Percentiles rank a stretch among this genome's conserved stretches.
These are phyloP conservation scores for Cheilosia urbana DNA, from an alignment of 2,888 invertebrate species.

Conservation along the genomic window DNA sequence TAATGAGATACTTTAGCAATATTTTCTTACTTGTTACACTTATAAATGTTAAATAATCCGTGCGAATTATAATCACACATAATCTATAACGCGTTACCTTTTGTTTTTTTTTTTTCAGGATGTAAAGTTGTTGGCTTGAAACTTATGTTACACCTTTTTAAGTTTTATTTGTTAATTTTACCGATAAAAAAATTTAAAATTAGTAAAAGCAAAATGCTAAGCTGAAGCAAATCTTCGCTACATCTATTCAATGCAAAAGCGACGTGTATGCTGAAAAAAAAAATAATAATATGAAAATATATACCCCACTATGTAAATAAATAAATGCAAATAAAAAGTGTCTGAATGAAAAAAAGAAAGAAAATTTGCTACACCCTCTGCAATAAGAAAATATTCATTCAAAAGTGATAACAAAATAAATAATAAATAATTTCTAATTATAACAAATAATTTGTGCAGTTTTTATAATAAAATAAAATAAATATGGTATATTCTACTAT, in stretches of 20 bases:
- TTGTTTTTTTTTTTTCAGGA: slow-evolving; percentile 70
- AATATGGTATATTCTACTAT: slow-evolving; percentile 59
- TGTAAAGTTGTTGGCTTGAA: slow-evolving; percentile 77
- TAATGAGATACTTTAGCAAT: slow-evolving; percentile 32
- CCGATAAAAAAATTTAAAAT: slow-evolving; percentile 50
- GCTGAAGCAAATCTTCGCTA: slow-evolving; percentile 48
- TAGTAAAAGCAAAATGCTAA: slow-evolving; percentile 54
- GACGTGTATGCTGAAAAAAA: slow-evolving; percentile 38
- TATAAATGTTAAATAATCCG: slow-evolving; percentile 18
- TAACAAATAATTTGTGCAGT: slow-evolving; percentile 61
- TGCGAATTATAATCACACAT: slow-evolving; percentile 16
- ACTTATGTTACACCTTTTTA: slow-evolving; percentile 72
- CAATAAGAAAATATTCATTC: slow-evolving; percentile 59
- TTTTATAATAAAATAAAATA: slow-evolving; percentile 61
- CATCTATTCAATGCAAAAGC: slow-evolving; percentile 37
- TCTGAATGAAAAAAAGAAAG: slow-evolving; percentile 74
- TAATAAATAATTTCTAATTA: slow-evolving; percentile 24
- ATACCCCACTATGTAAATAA: slow-evolving; percentile 32
- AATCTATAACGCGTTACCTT: not conserved
- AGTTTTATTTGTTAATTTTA: slow-evolving; percentile 49
- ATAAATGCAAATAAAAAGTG: slow-evolving; percentile 54
- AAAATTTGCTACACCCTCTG: slow-evolving; percentile 58
- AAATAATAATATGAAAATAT: slow-evolving; percentile 4
- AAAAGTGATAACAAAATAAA: slow-evolving; percentile 63
- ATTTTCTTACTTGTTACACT: not conserved